Percentiles rank a stretch among this genome's conserved stretches.
These are phyloP conservation scores for Drosophila cognata DNA, from an alignment of 2,888 invertebrate genomes.

Conservation along the genomic window DNA sequence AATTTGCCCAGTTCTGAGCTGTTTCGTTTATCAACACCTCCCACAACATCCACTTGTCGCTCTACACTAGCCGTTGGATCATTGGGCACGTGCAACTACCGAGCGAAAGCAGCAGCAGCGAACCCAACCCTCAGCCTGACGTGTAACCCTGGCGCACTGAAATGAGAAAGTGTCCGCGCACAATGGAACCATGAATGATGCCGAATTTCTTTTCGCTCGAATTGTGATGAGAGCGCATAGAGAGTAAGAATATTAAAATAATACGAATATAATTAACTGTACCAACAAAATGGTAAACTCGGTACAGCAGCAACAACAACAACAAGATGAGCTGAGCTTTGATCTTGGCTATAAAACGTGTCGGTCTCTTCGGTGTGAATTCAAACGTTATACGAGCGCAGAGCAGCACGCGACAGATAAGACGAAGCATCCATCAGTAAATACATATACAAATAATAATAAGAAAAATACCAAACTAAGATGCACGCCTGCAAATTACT, in stretches of 20 bases:
- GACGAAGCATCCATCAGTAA: constrained; percentile 8
- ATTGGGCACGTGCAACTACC: constrained; percentile 47
- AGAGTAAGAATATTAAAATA: constrained; percentile 6
- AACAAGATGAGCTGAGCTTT: constrained; percentile 8
- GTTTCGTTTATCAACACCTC: constrained; percentile 48
- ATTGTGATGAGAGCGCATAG: constrained; percentile 14
- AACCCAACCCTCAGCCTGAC: constrained; percentile 22
- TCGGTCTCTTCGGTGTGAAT: constrained; percentile 56
- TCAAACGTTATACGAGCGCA: constrained; percentile 66
- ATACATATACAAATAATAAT: constrained; percentile 1
- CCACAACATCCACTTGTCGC: constrained; percentile 32
- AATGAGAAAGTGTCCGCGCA: constrained; percentile 57
- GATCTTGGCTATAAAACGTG: constrained; percentile 68
- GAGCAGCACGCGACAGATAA: constrained; percentile 68
- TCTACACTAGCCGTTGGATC: constrained; percentile 5
- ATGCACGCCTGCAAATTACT: constrained; percentile 57
- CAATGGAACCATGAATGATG: constrained; percentile 8
- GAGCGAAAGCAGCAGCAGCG: constrained; percentile 44
- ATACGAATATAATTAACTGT: constrained; percentile 1
- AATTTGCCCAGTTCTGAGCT: constrained; percentile 45
- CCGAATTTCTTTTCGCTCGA: constrained; percentile 50
- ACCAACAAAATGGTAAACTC: background rate
- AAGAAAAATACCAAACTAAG: background rate
- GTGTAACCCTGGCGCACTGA: constrained; percentile 25
- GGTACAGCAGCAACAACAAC: constrained; percentile 10